phyloP scores from a whole-genome alignment of 2,888 invertebrate genomes.

The Oscheius sp. region DNA sequence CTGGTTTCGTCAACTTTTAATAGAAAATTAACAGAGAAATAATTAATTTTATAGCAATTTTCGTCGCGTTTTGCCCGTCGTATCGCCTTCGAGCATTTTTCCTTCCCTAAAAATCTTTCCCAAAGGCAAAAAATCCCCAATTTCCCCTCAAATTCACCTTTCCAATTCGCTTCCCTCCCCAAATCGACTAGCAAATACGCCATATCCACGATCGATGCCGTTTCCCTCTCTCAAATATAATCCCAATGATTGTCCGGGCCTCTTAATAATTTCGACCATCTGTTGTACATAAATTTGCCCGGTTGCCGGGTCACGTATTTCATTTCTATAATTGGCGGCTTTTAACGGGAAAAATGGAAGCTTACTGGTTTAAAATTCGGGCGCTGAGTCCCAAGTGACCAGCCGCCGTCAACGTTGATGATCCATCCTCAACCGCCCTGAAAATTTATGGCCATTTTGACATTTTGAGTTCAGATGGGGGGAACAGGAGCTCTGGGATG shows the following conservation, averaged over 20 bases:
- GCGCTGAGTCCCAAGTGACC: constrained; percentile 70
- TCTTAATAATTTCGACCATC: constrained; percentile 95
- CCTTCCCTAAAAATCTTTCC: too few species aligned
- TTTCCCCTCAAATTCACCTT: constrained; percentile 42
- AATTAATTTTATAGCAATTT: too few species aligned
- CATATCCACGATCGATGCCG: constrained; percentile 91
- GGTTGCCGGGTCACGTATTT: constrained; percentile 43
- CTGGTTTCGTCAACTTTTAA: too few species aligned
- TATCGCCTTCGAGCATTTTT: too few species aligned
- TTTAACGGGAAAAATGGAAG: neutral
- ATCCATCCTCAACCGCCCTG: constrained; percentile 68
- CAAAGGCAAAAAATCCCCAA: too few species aligned
- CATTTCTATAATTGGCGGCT: constrained; percentile 43
- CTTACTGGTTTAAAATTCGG: constrained; percentile 66
- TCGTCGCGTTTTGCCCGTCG: too few species aligned
- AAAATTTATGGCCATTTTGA: constrained; percentile 8
- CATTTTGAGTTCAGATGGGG: neutral
- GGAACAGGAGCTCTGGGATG: neutral
- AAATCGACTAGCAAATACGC: constrained; percentile 96
- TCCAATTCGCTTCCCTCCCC: constrained; percentile 80
- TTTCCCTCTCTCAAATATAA: constrained; percentile 96
- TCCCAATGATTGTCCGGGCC: constrained; percentile 88
- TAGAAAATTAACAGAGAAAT: too few species aligned
- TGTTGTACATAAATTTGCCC: constrained; percentile 68
- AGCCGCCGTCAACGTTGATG: constrained; percentile 68